Percentiles rank a stretch among this genome's conserved stretches.
Conservation (phyloP, 2,888 invertebrate genomes). For the Drosophila hawaiiensis region DNA sequence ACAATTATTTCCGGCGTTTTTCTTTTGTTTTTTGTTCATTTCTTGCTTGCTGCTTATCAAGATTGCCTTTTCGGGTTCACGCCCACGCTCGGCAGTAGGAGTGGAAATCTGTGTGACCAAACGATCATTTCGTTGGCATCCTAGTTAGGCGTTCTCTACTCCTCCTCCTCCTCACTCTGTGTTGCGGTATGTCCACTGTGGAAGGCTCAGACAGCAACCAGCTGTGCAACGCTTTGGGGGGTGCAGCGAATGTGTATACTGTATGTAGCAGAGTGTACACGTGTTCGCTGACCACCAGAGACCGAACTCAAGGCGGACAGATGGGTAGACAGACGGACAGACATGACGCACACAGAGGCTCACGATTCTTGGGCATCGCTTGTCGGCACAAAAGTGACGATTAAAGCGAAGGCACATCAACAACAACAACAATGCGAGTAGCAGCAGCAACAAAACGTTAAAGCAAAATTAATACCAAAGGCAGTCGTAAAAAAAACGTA, state of each 20-base stretch:
- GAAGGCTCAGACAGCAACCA: slow-evolving; percentile 47
- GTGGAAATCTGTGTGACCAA: slow-evolving; percentile 49
- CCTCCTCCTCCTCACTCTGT: neutral
- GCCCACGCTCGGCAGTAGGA: slow-evolving; percentile 51
- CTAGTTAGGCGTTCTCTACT: slow-evolving; percentile 60
- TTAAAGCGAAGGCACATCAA: slow-evolving; percentile 61
- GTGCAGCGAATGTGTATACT: slow-evolving; percentile 30
- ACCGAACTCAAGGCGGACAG: slow-evolving; percentile 1
- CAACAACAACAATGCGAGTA: slow-evolving; percentile 8
- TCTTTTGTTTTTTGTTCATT: slow-evolving; percentile 7
- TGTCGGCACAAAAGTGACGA: slow-evolving; percentile 79
- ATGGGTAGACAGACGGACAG: slow-evolving; percentile 4
- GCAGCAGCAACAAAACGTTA: slow-evolving; percentile 42
- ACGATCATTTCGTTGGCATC: slow-evolving; percentile 75
- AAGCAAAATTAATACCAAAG: slow-evolving; percentile 72
- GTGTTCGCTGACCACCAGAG: slow-evolving; percentile 67
- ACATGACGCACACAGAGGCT: slow-evolving; percentile 41
- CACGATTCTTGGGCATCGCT: slow-evolving; percentile 46
- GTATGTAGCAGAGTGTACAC: slow-evolving; percentile 50
- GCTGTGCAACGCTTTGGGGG: slow-evolving; percentile 74
- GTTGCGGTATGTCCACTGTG: slow-evolving; percentile 72
- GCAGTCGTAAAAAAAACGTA: slow-evolving; percentile 63
- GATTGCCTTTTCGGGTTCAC: slow-evolving; percentile 60
- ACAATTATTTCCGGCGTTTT: slow-evolving; percentile 77
- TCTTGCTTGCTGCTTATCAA: slow-evolving; percentile 55